Base-by-base conservation (phyloP, 2,113 vertebrate genomes). In the Zootoca vivipara region DNA sequence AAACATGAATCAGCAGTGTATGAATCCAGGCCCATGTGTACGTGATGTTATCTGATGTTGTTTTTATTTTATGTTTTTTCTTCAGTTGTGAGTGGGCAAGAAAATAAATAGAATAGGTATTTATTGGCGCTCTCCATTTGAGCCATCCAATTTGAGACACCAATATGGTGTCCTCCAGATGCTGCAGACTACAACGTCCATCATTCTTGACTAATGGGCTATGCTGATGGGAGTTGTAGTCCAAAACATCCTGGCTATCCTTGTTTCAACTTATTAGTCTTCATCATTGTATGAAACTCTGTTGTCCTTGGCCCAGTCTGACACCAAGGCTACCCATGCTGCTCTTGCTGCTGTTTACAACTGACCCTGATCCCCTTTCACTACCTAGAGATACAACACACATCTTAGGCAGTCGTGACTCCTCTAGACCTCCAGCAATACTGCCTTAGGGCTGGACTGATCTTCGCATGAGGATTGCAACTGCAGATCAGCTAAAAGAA, bases 401-500 rank as follows among this genome's bases (percentile, higher is more conserved):
- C 52, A 12, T 24, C 22, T 12, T 85, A 58, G 56, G 2, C 35
- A 42, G 9, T 6, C 35, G 46, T 69, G 15, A 73, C 46, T 73
- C 42, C 28, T 38, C 35, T 69, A 18, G 42, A 83, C 26, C 33
- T 67, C 38, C 64, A 69, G 4, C 64, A 62, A 40, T 20, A 74
- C 2, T 67, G 24, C 24, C 24, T 82, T 42, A 7, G 28, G 13
- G 12, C 64, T 70, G 20, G 7, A 8, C 22, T 67, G 46, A 4
- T 85, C 72, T 75, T 70, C 78, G 90, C 78, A 87, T 83, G 83
- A 87, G 83, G 89, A 86, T 92, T 88, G 56, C 83, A 85, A 42
- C 38, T 75, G n/a, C 20, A 56, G 82, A 46, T 73, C 83, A 84
- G 16, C 22, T 18, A 24, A 42, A 78, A 85, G 26, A 52, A 35